Evolutionary conservation across 2,797 vertebrate species (phyloP), one percentile per base, ranked within the genome.

Genomic region (Mus spretus): DNA sequence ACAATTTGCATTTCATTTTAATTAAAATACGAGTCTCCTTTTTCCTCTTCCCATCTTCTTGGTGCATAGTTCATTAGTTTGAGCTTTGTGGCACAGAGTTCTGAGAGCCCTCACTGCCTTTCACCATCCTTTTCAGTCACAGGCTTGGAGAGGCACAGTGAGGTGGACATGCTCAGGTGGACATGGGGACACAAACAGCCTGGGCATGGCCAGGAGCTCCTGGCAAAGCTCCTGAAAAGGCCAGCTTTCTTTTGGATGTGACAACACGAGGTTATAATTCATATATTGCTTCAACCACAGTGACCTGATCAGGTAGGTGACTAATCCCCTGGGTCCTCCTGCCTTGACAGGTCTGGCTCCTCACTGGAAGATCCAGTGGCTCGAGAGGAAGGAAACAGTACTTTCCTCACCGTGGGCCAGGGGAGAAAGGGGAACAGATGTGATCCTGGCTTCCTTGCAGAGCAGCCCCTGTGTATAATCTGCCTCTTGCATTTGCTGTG

Each of bases 1-100:
- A 61, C 34, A 81, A 26, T 79, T 79, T 37, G 6, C 19, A 24
- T 79, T 79, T 65, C 74, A 53, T 83, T 85, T 87, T 81, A 94
- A 63, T 59, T 87, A 57, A 91, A 81, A 50, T 26, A 19, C 47
- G 6, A n/a, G 20, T 63, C 55, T 57, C 15, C 9, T 40, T n/a
- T 53, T 22, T 37, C 10, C 17, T 65, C 84, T 91, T 84, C 61
- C n/a, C 26, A 22, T 44, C 6, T 84, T 72, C 34, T 70, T 3
- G 2, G 26, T 22, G 55, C 28, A 14, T 1, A 20, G 59, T 31
- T 50, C 40, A 17, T 22, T 78, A 5, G 1, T 59, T 31, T 11
- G 0, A 6, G 15, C 61, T 77, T 80, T 28, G 47, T 20, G 13
- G 19, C 72, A 53, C 3, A 1, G 11, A 26, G 59, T 34, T 57